Percentiles rank a stretch among this genome's conserved stretches.
Evolutionary conservation across 2,888 invertebrate species (phyloP).

Genomic region (Nyleta sp.): DNA sequence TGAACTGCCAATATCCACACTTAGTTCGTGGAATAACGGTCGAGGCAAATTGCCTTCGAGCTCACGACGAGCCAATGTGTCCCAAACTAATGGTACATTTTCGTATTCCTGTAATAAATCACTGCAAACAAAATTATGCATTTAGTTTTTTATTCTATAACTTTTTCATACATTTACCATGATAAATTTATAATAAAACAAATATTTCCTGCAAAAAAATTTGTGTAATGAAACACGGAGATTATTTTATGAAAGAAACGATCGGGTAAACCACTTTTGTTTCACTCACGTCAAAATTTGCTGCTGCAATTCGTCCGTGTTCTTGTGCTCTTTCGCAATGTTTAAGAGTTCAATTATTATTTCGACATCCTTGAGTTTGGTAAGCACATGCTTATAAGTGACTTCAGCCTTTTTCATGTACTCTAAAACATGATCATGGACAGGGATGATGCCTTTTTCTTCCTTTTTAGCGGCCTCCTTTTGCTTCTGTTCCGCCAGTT

Average conservation of each 20-base stretch:
- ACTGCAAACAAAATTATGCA: constrained; percentile 68
- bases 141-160: neutral
- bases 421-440: constrained; percentile 65
- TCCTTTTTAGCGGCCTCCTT: constrained; percentile 49
- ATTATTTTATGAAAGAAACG: too few relatives aligned
- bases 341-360: constrained; percentile 86
- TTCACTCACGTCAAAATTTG: constrained; percentile 82
- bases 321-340: constrained; percentile 84
- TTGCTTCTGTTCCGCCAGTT: constrained; percentile 62
- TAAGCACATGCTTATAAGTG: constrained; percentile 86
- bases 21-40: constrained; percentile 68
- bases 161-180: too few relatives aligned
- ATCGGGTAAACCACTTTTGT: too few relatives aligned
- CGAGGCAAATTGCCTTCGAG: constrained; percentile 81
- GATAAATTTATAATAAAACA: neutral
- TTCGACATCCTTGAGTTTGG: constrained; percentile 84
- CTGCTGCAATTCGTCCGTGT: constrained; percentile 85
- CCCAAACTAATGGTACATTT: constrained; percentile 85
- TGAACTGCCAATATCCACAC: constrained; percentile 71
- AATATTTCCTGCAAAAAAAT: constrained; percentile 7
- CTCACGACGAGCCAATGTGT: constrained; percentile 85
- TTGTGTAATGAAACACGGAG: too few relatives aligned
- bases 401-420: constrained; percentile 85
- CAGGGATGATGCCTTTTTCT: neutral
- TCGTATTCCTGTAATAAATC: constrained; percentile 83